Percentiles rank a stretch among this genome's conserved stretches.
These are phyloP conservation scores for Mactra quadrangularis DNA, from an alignment of 1,140 invertebrate species.

Conservation along the genomic window DNA sequence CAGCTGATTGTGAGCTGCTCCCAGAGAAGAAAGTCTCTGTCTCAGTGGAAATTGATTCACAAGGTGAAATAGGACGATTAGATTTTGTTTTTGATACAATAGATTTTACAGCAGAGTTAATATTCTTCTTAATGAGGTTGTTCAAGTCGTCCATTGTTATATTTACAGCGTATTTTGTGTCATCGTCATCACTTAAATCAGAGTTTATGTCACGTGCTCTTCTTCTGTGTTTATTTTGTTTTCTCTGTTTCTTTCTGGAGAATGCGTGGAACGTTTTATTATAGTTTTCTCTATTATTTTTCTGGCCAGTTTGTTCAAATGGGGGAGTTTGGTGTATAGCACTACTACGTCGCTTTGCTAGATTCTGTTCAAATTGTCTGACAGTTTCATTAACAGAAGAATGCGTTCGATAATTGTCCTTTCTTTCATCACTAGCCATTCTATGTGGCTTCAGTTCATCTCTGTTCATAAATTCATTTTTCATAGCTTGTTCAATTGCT, in stretches of 20 bases:
- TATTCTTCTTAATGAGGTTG: constrained; percentile 48
- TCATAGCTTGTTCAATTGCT: constrained; percentile 21
- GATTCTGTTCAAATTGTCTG: constrained; percentile 13
- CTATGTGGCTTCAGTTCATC: not conserved
- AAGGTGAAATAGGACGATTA: not conserved
- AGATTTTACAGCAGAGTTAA: constrained; percentile 48
- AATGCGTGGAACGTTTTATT: not conserved
- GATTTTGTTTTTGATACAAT: constrained; percentile 11
- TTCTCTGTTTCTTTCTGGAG: constrained; percentile 26
- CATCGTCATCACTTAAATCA: constrained; percentile 41
- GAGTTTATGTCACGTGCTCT: not conserved
- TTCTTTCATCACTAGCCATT: constrained; percentile 6
- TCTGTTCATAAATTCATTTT: not conserved
- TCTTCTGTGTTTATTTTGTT: constrained; percentile 18
- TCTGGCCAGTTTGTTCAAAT: not conserved
- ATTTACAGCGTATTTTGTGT: constrained; percentile 11
- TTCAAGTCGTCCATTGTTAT: constrained; percentile 52
- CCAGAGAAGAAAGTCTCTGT: constrained; percentile 50
- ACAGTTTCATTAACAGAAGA: constrained; percentile 7
- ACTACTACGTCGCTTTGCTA: not conserved
- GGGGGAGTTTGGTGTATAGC: not conserved
- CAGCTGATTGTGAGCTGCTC: constrained; percentile 51
- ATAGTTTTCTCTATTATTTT: not conserved
- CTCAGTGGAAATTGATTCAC: constrained; percentile 52
- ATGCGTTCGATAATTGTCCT: not conserved